Conservation (phyloP, 2,113 vertebrate species). For the Pantherophis guttatus region DNA sequence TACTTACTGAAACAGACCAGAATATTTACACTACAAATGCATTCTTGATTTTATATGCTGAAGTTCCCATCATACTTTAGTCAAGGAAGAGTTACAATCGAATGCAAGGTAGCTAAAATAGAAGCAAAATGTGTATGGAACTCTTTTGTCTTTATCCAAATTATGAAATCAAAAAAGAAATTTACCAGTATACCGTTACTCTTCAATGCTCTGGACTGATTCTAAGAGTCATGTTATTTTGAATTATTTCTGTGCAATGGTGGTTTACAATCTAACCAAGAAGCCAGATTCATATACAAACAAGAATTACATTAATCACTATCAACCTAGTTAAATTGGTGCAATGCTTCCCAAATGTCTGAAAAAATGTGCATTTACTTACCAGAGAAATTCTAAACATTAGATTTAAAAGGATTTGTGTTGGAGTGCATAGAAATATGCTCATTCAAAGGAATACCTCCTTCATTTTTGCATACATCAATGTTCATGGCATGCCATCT, state of each 20-base stretch:
- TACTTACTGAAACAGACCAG: neutral
- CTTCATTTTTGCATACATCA: neutral
- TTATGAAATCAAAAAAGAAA: neutral
- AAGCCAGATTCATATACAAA: neutral
- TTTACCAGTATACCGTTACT: neutral
- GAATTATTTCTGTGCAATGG: neutral
- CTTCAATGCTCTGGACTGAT: neutral
- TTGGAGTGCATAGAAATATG: neutral
- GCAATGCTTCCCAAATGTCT: neutral
- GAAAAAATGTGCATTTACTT: neutral
- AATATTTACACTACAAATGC: neutral
- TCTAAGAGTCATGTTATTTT: neutral
- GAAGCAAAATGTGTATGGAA: neutral
- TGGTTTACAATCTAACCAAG: neutral
- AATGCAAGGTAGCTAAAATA: neutral
- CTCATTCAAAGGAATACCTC: neutral
- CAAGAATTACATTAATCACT: neutral
- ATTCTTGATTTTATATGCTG: neutral
- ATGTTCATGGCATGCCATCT: neutral
- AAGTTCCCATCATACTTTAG: neutral
- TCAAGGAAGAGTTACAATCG: neutral
- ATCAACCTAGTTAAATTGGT: neutral
- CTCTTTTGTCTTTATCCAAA: neutral
- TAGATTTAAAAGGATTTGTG: neutral
- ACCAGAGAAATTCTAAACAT: neutral